Conservation (phyloP, 2,113 vertebrate species). For the Tympanuchus pallidicinctus region DNA sequence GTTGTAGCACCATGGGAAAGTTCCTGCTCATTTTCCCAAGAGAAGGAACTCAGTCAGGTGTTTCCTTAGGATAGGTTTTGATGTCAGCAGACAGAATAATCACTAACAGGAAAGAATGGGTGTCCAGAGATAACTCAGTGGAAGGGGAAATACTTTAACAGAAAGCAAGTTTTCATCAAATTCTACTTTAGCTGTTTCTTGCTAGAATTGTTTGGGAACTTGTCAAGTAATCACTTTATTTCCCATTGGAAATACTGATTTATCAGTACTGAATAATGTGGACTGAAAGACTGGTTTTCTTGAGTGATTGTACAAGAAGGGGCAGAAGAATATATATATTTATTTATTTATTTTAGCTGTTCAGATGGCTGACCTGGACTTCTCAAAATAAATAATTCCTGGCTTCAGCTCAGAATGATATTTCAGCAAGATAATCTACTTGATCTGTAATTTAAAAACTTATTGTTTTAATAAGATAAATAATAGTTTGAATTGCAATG, state of each 20-base stretch:
- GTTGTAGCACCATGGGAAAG: not conserved
- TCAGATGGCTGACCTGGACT: not conserved
- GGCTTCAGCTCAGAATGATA: not conserved
- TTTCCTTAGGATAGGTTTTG: constrained; percentile 24
- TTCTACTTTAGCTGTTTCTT: not conserved
- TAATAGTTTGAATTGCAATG: not conserved
- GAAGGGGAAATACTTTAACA: not conserved
- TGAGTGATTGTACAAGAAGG: not conserved
- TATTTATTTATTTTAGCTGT: not conserved
- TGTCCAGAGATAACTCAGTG: not conserved
- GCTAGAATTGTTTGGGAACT: not conserved
- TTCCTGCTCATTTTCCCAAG: not conserved
- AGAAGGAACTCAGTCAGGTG: not conserved
- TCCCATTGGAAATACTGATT: not conserved
- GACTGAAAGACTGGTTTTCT: not conserved
- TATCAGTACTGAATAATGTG: not conserved
- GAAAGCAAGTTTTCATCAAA: not conserved
- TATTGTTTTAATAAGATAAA: too few relatives aligned
- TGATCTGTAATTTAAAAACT: not conserved
- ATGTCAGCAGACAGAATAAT: not conserved
- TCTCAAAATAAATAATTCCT: not conserved
- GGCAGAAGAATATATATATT: not conserved
- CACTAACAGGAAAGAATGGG: not conserved
- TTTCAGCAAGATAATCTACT: not conserved
- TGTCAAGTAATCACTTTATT: not conserved